Base-by-base conservation (phyloP, 2,113 vertebrate genomes). In the Phalacrocorax brasilianus region DNA sequence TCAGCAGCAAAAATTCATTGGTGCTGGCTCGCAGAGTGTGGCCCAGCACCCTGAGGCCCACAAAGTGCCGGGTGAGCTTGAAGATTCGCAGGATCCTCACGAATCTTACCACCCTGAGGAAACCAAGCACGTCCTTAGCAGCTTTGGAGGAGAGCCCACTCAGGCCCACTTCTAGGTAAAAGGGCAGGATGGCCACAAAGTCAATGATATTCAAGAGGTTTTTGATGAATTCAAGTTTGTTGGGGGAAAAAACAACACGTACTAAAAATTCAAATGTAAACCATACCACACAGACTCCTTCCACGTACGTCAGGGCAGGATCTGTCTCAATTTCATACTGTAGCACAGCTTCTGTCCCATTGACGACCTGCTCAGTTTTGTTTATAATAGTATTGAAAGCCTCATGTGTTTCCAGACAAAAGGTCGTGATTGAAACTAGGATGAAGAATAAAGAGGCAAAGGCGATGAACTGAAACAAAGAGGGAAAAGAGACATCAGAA, bases 381-480 rank as follows among this genome's bases (percentile, higher is more conserved):
- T 99, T 99, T 98, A 99, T 99, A 95, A 99, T 98, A 72, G 98
- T 99, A 97, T 99, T 99, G 98, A 99, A 99, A 93, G 99, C 99
- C 97, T 99, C 99, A 2, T 99, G 99, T 3, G 99, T 99, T 98
- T 99, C 99, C 98, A 99, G 96, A 97, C 99, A 99, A 98, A 99
- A 99, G 85, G 99, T 99, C 88, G 99, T 99, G 98, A 99, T 99
- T 84, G 99, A 99, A 97, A 99, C 99, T 97, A 99, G 97, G 97
- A 99, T 99, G 99, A 99, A 99, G 98, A 99, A 99, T 96, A 99
- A 98, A 75, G 99, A 99, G 68, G 99, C 99, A 90, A 99, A 99
- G 95, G 99, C 99, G 79, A 99, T 99, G 95, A 99, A 99, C 99
- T 99, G 98, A 50, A 97, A 97, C 56, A 80, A 42, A 93, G 52